Evolutionary conservation across 1,140 invertebrate species (phyloP).

Genomic region (Papilio glaucus): DNA sequence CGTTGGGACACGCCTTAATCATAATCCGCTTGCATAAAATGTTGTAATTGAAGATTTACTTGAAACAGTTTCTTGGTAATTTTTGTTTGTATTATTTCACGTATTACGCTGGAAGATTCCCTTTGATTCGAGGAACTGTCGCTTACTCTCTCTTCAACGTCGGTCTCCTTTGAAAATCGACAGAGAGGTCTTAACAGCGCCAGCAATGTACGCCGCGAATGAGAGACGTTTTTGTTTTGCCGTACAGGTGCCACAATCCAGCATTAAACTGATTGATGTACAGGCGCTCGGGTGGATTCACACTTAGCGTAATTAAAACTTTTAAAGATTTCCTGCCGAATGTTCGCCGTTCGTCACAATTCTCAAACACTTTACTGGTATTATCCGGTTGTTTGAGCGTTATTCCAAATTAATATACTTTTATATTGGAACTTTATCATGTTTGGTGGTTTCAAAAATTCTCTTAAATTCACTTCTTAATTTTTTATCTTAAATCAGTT

Average conservation of each 20-base stretch:
- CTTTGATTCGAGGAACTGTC: too few relatives aligned
- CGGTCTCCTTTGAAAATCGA: background rate
- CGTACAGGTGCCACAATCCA: conserved; percentile 48
- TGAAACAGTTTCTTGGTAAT: conserved; percentile 1
- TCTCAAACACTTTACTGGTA: conserved; percentile 46
- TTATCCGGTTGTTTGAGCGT: conserved; percentile 37
- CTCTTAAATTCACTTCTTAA: too few relatives aligned
- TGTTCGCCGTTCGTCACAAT: conserved; percentile 52
- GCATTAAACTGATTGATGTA: conserved; percentile 74
- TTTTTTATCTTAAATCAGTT: too few relatives aligned
- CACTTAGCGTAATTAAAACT: conserved; percentile 78
- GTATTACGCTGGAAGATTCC: background rate
- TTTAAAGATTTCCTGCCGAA: conserved; percentile 65
- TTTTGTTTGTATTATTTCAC: background rate
- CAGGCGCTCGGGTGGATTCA: conserved; percentile 43
- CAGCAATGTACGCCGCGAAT: conserved; percentile 59
- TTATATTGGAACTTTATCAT: background rate
- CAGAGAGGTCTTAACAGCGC: background rate
- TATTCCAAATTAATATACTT: conserved; percentile 21
- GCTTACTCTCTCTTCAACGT: too few relatives aligned
- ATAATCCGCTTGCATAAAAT: conserved; percentile 52
- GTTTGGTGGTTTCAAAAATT: too few relatives aligned
- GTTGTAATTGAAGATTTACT: conserved; percentile 38
- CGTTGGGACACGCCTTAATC: conserved; percentile 53
- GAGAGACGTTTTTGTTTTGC: conserved; percentile 49